phyloP scores from a whole-genome alignment of 1,140 invertebrate species.

The Drosophila tristis region DNA sequence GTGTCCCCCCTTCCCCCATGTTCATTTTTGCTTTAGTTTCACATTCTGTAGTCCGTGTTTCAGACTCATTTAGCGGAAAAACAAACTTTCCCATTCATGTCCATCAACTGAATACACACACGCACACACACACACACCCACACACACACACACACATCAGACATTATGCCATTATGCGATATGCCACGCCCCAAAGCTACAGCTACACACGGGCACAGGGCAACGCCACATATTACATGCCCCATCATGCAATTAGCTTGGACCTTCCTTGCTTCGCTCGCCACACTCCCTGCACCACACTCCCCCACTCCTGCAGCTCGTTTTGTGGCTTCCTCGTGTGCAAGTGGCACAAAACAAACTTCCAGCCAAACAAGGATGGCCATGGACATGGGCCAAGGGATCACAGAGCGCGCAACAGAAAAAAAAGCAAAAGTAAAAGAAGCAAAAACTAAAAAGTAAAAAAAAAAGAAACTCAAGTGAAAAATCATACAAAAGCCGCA shows the following conservation, averaged over 20 bases:
- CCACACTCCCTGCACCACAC: not conserved
- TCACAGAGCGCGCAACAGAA: not conserved
- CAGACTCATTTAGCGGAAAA: not conserved
- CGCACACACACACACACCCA: not conserved
- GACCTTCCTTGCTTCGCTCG: too few species aligned
- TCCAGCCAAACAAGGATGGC: slow-evolving; percentile 29
- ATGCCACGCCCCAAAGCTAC: slow-evolving; percentile 32
- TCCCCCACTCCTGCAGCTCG: not conserved
- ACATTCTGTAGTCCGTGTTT: too few species aligned
- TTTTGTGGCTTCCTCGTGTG: too few species aligned
- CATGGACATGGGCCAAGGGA: not conserved
- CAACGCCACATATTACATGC: slow-evolving; percentile 3
- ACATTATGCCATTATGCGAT: slow-evolving; percentile 9
- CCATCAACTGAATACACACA: slow-evolving; percentile 24
- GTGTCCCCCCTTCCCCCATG: too few species aligned
- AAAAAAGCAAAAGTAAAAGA: slow-evolving; percentile 31
- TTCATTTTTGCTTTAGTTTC: too few species aligned
- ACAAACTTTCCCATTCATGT: slow-evolving; percentile 10
- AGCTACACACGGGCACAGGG: not conserved
- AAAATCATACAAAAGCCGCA: slow-evolving; percentile 82
- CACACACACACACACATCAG: too few species aligned
- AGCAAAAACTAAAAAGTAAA: not conserved
- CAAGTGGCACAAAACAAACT: slow-evolving; percentile 23
- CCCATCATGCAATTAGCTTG: slow-evolving; percentile 26
- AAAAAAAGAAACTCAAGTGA: slow-evolving; percentile 33